Evolutionary conservation across 2,888 invertebrate genomes (phyloP), one percentile per base, ranked within the genome.

Genomic region (Melinopterus prodromus): DNA sequence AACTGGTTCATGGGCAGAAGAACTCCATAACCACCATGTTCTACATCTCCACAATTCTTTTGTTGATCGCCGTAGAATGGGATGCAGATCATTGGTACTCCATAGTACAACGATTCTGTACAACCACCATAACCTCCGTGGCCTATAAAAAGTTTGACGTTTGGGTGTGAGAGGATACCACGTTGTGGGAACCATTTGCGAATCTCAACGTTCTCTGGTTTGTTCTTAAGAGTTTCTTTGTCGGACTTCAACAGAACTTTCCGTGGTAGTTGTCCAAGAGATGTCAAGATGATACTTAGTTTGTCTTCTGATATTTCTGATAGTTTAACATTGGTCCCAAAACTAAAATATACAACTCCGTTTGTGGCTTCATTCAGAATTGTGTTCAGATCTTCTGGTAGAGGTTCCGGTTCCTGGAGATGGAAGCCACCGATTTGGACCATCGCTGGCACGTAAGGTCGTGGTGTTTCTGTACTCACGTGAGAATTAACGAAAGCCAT

Each of bases 191-290:
- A 84, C 95, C 95, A 95, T 82, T 92, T 91, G 79, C 89, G 87
- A 2, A 91, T 88, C 77, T 91, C 88, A 0, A 95, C 89, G 85
- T 94, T 93, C 0, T 89, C 84, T 0, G 93, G 90, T 82, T 91
- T 89, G 69, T 91, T 90, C 0, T 90, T 88, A 12, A 92, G 84
- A 6, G 84, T 82, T 6, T 91, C 90, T 0, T 90, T 90, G 82
- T 94, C 93, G 92, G 92, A 94, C 88, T 94, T 94, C 93, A 93
- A 93, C 14, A 95, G 84, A 0, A 94, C 91, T 12, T 90, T 92
- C 81, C 93, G 92, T 79, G 92, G 92, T 0, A 93, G 83, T 80
- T 89, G 90, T 1, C 90, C 89, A 77, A 95, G 92, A 0, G 91
- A 91, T 79, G 91, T 91, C 5, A 92, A 86, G 71, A 95, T 90